Evolutionary conservation across 2,113 vertebrate species (phyloP).

Genomic region (Galemys pyrenaicus): DNA sequence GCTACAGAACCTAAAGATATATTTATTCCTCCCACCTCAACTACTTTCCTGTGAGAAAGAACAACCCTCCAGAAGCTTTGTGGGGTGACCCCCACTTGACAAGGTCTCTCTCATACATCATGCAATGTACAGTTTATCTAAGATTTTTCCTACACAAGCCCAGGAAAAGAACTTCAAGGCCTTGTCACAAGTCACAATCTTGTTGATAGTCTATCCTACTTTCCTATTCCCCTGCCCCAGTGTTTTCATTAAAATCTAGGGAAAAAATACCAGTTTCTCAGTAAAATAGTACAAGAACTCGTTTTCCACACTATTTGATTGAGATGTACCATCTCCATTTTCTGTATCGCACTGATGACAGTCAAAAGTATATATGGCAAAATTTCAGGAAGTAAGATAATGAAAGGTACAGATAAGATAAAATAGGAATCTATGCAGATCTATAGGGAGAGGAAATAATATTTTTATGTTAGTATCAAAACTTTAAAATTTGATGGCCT

Average conservation of each 20-base stretch:
- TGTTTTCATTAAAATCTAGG: background rate
- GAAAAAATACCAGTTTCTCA: background rate
- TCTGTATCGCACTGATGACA: background rate
- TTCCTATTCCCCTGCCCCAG: background rate
- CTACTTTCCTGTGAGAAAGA: background rate
- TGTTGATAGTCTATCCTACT: background rate
- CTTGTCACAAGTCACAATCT: background rate
- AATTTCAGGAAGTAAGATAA: background rate
- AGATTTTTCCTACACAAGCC: background rate
- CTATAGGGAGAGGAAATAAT: background rate
- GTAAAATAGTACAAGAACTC: background rate
- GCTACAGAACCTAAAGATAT: background rate
- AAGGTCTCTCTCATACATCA: background rate
- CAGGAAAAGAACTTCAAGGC: background rate
- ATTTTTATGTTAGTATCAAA: background rate
- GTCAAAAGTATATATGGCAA: background rate
- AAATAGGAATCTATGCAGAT: background rate
- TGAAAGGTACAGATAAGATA: constrained; percentile 27
- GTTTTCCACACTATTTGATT: constrained; percentile 11
- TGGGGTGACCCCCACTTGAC: background rate
- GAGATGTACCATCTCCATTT: background rate
- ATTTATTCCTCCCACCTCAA: background rate
- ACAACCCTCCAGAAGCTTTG: background rate
- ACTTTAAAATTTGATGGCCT: background rate
- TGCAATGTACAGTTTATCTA: background rate